Base-by-base conservation (phyloP, 2,888 invertebrate species). In the Ecliptopera silaceata region DNA sequence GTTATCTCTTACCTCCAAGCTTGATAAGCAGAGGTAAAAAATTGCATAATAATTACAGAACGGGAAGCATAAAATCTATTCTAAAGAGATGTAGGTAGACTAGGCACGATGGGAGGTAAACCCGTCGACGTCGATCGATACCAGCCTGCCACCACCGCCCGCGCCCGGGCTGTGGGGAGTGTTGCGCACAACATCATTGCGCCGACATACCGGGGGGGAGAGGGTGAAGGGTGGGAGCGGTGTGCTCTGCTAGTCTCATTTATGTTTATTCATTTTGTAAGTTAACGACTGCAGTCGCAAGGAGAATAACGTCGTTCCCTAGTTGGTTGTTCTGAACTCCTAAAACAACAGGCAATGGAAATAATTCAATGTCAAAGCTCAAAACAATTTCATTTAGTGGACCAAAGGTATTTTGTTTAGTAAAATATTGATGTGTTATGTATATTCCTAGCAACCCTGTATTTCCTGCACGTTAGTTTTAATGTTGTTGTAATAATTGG, bases 51-150 rank as follows among this genome's bases (percentile, higher is more conserved):
- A 43, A 6, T 13, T 31, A 38, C 29, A 39, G 18, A 38, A 20
- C 39, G 31, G 44, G 31, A 20, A 32, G 22, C 31, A 36, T 45
- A 18, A 51, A 22, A 18, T 38, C 10, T 8, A 15, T 52, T 47
- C 29, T 22, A 31, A 32, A 51, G 38, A 66, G 62, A 60, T 72
- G 11, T 51, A 48, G 43, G 69, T 63, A 56, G 53, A 26, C 6
- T 6, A 6, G 26, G 22, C 6, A 13, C 31, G 36, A 69, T 61
- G 53, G 57, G 53, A 56, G 64, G 68, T 65, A 69, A 64, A 68
- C 71, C 75, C 77, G 72, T 74, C 71, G 70, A 70, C 64, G 71
- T 63, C 80, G 82, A 84, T 83, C 84, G 82, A 84, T 84, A 74
- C 70, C 64, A 71, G 72, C 72, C 72, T 72, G 69, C 72, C 75